phyloP scores from a whole-genome alignment of 2,888 invertebrate genomes.

The Leptinotarsa haldemani region DNA sequence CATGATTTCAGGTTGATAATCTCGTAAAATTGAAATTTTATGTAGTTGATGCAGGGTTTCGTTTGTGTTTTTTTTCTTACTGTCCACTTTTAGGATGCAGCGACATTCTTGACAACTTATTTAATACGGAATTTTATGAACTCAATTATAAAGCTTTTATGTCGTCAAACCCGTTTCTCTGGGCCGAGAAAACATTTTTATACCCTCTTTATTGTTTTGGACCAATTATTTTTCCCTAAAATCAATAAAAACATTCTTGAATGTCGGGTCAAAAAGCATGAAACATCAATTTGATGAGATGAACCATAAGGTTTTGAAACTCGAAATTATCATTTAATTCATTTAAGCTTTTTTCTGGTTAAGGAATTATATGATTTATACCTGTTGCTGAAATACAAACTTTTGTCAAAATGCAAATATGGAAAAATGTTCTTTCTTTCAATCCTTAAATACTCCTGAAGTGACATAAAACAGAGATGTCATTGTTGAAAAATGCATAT shows the following conservation, averaged over 20 bases:
- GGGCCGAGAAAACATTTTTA: slow-evolving; percentile 11
- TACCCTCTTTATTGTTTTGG: neutral
- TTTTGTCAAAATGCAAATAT: too few species aligned
- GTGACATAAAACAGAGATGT: too few species aligned
- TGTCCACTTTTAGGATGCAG: neutral
- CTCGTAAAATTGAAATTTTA: slow-evolving; percentile 8
- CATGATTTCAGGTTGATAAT: neutral
- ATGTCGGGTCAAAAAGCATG: neutral
- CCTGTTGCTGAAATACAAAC: too few species aligned
- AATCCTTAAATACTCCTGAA: too few species aligned
- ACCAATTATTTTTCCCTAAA: neutral
- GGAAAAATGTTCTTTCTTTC: too few species aligned
- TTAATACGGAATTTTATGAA: slow-evolving; percentile 10
- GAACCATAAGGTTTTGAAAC: too few species aligned
- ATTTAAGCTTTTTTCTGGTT: too few species aligned
- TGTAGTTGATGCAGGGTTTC: slow-evolving; percentile 1
- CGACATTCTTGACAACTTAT: slow-evolving; percentile 15
- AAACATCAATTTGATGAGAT: too few species aligned
- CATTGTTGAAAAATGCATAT: too few species aligned
- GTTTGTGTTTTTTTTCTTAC: neutral
- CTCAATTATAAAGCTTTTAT: slow-evolving; percentile 7
- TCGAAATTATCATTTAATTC: too few species aligned
- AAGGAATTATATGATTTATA: too few species aligned
- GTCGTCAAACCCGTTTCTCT: slow-evolving; percentile 13
- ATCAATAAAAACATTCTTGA: neutral